These are phyloP conservation scores for Chrysolina oricalcia DNA, from an alignment of 2,888 invertebrate species.

Conservation along the genomic window DNA sequence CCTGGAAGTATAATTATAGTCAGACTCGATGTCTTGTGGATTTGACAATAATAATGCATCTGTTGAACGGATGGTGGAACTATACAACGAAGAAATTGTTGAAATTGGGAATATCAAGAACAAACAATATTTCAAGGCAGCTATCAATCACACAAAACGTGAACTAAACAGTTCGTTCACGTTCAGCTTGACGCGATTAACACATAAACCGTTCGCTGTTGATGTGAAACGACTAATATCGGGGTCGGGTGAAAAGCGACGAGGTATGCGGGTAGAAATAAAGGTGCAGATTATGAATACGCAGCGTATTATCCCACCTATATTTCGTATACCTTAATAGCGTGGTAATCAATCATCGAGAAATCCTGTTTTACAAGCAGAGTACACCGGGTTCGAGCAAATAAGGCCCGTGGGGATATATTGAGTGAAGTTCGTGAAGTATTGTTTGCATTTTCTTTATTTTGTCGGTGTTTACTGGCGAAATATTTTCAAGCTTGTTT, in stretches of 20 bases:
- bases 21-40: no score
- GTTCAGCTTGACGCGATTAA: slow-evolving; percentile 55
- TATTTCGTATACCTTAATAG: slow-evolving; percentile 55
- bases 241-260: slow-evolving; percentile 54
- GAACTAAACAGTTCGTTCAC: slow-evolving; percentile 55
- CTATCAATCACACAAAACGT: slow-evolving; percentile 13
- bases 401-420: not conserved
- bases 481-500: not conserved
- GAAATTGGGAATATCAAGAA: not conserved
- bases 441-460: slow-evolving; percentile 2
- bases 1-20: no score
- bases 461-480: not conserved
- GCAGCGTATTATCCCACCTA: slow-evolving; percentile 61
- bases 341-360: slow-evolving; percentile 60
- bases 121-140: not conserved
- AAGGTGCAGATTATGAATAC: slow-evolving; percentile 64
- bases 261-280: slow-evolving; percentile 57
- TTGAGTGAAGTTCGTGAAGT: slow-evolving; percentile 6
- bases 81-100: no score
- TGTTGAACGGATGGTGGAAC: no score
- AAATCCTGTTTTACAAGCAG: slow-evolving; percentile 52
- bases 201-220: slow-evolving; percentile 56
- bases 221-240: slow-evolving; percentile 55
- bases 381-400: slow-evolving; percentile 24
- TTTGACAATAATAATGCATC: no score